Conservation (phyloP, 1,140 invertebrate species). For the Drosophila lini region DNA sequence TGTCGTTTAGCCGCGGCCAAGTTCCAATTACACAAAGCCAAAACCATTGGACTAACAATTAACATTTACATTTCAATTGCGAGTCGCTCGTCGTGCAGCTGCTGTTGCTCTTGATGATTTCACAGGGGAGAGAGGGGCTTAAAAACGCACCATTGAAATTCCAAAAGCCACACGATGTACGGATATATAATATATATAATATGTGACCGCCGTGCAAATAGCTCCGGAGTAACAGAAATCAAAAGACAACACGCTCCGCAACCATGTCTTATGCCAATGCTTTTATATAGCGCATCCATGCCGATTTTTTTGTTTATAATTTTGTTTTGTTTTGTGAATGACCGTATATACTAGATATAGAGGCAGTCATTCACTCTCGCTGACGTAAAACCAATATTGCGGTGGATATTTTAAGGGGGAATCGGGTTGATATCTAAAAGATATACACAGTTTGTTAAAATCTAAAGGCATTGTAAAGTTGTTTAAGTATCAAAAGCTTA, state of each 20-base stretch:
- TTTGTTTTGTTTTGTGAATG: conserved; percentile 30
- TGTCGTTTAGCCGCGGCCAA: conserved; percentile 44
- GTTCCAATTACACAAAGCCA: conserved; percentile 46
- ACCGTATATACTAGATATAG: conserved; percentile 26
- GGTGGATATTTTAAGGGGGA: conserved; percentile 6
- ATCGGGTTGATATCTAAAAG: background rate
- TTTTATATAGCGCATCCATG: conserved; percentile 25
- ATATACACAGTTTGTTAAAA: conserved; percentile 5
- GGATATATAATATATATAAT: conserved; percentile 46
- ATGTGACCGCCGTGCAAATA: conserved; percentile 68
- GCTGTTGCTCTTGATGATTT: conserved; percentile 20
- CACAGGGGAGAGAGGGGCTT: background rate
- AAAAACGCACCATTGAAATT: conserved; percentile 62
- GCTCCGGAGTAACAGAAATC: conserved; percentile 37
- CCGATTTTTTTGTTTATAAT: conserved; percentile 38
- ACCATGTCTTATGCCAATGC: conserved; percentile 30
- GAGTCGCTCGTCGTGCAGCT: conserved; percentile 21
- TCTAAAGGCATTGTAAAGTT: background rate
- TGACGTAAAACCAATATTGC: conserved; percentile 26
- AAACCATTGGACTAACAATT: conserved; percentile 49
- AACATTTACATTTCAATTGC: conserved; percentile 45
- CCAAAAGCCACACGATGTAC: conserved; percentile 45
- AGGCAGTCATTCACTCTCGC: conserved; percentile 6
- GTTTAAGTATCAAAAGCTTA: background rate
- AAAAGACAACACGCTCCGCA: conserved; percentile 40